Evolutionary conservation across 2,797 vertebrate genomes (phyloP), one percentile per base, ranked within the genome.

Genomic region (Ctenosaura bakeri): DNA sequence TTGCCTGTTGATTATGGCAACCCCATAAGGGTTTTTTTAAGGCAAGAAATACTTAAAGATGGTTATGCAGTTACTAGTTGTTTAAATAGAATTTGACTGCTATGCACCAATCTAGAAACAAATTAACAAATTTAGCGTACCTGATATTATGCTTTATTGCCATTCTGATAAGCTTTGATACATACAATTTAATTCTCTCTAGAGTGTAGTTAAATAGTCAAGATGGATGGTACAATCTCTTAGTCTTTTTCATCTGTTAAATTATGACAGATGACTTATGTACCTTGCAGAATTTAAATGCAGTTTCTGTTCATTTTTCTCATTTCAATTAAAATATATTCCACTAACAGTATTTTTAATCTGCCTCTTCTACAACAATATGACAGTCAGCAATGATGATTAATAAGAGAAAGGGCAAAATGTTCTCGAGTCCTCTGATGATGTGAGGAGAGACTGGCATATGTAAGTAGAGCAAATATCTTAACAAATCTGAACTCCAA

Each of bases 231-330:
- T 97, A 98, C 95, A 94, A 95, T 97, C 96, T 97, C 97, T 97
- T 96, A 96, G 95, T 96, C 96, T 97, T 95, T 96, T 96, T 96
- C 96, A 97, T 97, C 97, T 97, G 96, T 97, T 97, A 98, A 97
- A 98, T 97, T 96, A 97, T 98, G 98, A 98, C 97, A 96, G 97
- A 98, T 98, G 97, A 98, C 96, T 97, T 97, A 96, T 93, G 92
- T 96, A 97, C 94, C 92, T 94, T 95, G 95, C 92, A 94, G 90
- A 96, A 97, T 97, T 97, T 96, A 95, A 95, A 97, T 95, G 85
- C 94, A 92, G 90, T 92, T 95, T 92, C 94, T 96, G 93, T 96
- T 97, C 96, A 96, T 96, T 96, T 96, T 86, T 91, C 91, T 89
- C 91, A 95, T 94, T 95, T 97, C 97, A 96, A 97, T 96, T 92